Evolutionary conservation across 2,797 vertebrate species (phyloP).

Genomic region (Platalea minor): DNA sequence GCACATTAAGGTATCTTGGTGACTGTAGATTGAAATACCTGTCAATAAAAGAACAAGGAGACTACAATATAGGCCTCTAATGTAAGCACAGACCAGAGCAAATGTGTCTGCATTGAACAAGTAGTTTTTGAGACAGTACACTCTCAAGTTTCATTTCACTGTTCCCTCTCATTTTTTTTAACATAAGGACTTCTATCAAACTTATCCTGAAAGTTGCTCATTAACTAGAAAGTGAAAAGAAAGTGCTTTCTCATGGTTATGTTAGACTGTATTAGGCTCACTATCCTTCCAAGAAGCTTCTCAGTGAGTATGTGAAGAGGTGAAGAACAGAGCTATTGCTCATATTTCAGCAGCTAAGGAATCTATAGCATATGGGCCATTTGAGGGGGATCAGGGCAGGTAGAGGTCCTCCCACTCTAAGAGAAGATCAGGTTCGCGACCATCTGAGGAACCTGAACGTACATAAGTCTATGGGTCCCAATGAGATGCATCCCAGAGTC

Average conservation of each 20-base stretch:
- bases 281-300: not conserved
- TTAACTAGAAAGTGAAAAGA: conserved; percentile 31
- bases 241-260: not conserved
- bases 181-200: not conserved
- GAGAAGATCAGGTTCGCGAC: no score
- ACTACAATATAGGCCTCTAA: not conserved
- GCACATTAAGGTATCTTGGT: not conserved
- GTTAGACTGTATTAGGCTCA: not conserved
- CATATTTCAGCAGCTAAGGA: not conserved
- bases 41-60: not conserved
- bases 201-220: not conserved
- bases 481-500: no score
- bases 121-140: not conserved
- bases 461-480: no score
- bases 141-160: not conserved
- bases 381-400: no score
- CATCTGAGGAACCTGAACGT: no score
- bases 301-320: not conserved
- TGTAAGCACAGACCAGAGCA: not conserved
- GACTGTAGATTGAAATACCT: not conserved
- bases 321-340: not conserved
- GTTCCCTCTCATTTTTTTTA: not conserved
- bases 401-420: no score
- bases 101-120: not conserved
- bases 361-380: not conserved